Percentiles rank a stretch among this genome's conserved stretches.
These are phyloP conservation scores for Drosophila prolongata DNA, from an alignment of 2,888 invertebrate species.

Conservation along the genomic window DNA sequence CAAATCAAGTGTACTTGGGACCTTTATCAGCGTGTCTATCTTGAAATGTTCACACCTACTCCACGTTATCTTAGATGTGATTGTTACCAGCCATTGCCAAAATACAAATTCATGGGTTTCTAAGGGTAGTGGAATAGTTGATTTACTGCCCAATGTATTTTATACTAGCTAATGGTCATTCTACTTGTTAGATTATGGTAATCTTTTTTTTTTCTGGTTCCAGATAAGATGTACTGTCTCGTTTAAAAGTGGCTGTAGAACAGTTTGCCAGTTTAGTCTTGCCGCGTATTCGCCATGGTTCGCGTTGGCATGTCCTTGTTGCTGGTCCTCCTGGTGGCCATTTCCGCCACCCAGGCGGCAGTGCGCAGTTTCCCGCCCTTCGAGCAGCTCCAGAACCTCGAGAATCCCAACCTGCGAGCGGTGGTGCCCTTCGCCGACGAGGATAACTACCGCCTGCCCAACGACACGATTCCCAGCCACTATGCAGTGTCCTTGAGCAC, in stretches of 20 bases:
- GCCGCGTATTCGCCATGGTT: slow-evolving; percentile 59
- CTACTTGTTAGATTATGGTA: slow-evolving; percentile 49
- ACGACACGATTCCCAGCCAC: slow-evolving; percentile 85
- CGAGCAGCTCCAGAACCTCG: slow-evolving; percentile 47
- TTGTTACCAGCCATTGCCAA: slow-evolving; percentile 21
- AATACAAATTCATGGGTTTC: slow-evolving; percentile 8
- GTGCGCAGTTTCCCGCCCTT: slow-evolving; percentile 57
- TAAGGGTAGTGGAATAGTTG: slow-evolving; percentile 12
- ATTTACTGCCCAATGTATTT: slow-evolving; percentile 28
- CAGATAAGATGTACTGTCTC: slow-evolving; percentile 45
- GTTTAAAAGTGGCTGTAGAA: slow-evolving; percentile 52
- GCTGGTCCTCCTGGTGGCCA: slow-evolving; percentile 47
- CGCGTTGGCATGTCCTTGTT: slow-evolving; percentile 42
- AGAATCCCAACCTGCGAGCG: slow-evolving; percentile 54
- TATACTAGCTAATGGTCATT: slow-evolving; percentile 9
- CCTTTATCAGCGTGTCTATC: slow-evolving; percentile 31
- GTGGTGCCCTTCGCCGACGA: slow-evolving; percentile 45
- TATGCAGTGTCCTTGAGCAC: slow-evolving; percentile 84
- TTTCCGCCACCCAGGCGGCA: slow-evolving; percentile 47
- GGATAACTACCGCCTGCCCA: slow-evolving; percentile 86
- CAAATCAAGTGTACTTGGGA: slow-evolving; percentile 19
- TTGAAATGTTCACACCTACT: slow-evolving; percentile 7
- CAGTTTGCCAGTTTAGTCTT: slow-evolving; percentile 47
- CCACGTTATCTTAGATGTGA: slow-evolving; percentile 19
- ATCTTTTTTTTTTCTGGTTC: slow-evolving; percentile 49